Conservation (phyloP, 1,140 invertebrate species). For the Macrobrachium rosenbergii region DNA sequence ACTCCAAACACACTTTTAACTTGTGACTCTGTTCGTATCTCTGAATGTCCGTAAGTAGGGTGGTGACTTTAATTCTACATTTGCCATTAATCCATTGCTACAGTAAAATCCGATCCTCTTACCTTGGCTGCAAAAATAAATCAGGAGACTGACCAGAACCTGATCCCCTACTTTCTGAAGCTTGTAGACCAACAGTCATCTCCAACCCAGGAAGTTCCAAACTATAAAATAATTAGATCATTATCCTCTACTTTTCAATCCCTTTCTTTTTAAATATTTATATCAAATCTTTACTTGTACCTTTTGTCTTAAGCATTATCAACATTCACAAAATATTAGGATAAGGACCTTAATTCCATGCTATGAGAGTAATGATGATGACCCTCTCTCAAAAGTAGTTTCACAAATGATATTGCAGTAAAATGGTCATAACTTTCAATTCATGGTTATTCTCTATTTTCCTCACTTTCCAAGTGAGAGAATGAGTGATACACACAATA, state of each 20-base stretch:
- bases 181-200: conserved; percentile 46
- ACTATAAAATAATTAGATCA: neutral
- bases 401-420: too few species aligned
- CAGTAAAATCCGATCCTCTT: neutral
- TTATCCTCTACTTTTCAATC: neutral
- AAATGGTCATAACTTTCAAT: too few species aligned
- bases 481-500: too few species aligned
- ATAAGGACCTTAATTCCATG: too few species aligned
- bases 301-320: neutral
- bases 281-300: neutral
- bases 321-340: neutral
- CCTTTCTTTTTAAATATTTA: neutral
- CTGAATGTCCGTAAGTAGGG: too few species aligned
- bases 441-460: too few species aligned
- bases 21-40: too few species aligned
- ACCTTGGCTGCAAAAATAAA: conserved; percentile 39
- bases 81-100: neutral
- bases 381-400: too few species aligned
- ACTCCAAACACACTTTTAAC: too few species aligned
- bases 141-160: conserved; percentile 38
- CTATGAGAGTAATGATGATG: too few species aligned
- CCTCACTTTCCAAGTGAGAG: too few species aligned
- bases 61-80: too few species aligned
- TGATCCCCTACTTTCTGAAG: conserved; percentile 8
- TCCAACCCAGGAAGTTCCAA: conserved; percentile 49